A percentile compares a stretch with the other conserved stretches of the same genome.
phyloP scores from a whole-genome alignment of 2,113 vertebrate genomes.

The Syrmaticus mikado region DNA sequence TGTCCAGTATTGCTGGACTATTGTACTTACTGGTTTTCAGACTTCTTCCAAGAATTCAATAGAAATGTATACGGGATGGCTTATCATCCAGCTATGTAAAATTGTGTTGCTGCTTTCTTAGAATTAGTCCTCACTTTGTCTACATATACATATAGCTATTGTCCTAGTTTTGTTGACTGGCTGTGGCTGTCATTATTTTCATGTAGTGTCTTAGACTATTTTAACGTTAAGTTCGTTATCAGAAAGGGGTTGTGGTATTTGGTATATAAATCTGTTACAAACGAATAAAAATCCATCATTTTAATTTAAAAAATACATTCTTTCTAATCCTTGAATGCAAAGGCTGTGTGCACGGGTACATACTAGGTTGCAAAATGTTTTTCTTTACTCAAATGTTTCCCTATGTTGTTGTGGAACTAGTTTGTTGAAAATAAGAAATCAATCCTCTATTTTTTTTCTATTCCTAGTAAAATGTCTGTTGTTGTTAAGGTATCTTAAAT shows the following conservation, averaged over 20 bases:
- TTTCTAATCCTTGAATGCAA: not conserved
- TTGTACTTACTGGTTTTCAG: not conserved
- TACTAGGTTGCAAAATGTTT: not conserved
- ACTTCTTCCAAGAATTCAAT: not conserved
- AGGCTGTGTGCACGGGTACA: fast-evolving
- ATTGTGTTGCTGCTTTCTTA: not conserved
- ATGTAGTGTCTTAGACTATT: not conserved
- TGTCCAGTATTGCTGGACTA: not conserved
- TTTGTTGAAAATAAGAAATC: not conserved
- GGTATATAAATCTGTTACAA: not conserved
- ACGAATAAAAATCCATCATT: not conserved
- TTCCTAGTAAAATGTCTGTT: not conserved
- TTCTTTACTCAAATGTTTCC: not conserved
- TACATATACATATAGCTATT: not conserved
- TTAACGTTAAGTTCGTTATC: not conserved
- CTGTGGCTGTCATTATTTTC: not conserved
- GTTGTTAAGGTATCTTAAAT: not conserved
- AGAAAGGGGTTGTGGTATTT: not conserved
- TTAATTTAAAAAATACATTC: not conserved
- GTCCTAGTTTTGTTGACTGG: not conserved
- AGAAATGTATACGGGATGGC: not conserved
- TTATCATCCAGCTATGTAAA: not conserved
- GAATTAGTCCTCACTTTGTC: not conserved
- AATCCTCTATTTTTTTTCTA: not conserved
- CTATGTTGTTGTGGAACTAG: not conserved